Percentiles rank a stretch among this genome's conserved stretches.
phyloP scores from a whole-genome alignment of 2,113 vertebrate genomes.

The Probosciger aterrimus region DNA sequence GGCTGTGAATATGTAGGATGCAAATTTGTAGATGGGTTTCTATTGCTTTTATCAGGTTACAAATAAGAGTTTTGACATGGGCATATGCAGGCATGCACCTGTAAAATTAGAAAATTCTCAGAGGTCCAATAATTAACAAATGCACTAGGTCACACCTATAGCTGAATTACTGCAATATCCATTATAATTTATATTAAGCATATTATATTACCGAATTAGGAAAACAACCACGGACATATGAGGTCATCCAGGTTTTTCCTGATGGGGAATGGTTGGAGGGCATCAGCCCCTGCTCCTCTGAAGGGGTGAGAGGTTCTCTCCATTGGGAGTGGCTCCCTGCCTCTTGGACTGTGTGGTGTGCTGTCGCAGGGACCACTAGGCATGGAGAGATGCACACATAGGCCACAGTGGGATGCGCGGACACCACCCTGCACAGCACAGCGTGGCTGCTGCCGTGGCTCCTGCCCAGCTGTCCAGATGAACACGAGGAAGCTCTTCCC shows the following conservation, averaged over 20 bases:
- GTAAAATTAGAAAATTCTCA: background rate
- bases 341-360: rapidly evolving
- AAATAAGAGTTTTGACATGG: background rate
- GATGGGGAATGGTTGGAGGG: background rate
- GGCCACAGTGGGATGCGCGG: rapidly evolving
- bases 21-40: background rate
- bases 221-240: background rate
- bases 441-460: background rate
- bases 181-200: background rate
- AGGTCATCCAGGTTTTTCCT: rapidly evolving
- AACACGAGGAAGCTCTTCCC: background rate
- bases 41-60: background rate
- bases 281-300: background rate
- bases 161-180: background rate
- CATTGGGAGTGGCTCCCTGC: background rate
- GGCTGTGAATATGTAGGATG: background rate
- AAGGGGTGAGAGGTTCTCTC: background rate
- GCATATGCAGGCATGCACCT: background rate
- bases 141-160: background rate
- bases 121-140: background rate
- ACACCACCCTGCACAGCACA: background rate
- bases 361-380: background rate
- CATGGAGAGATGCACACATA: background rate
- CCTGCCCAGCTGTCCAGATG: background rate
- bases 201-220: background rate